Base-by-base conservation (phyloP, 92 coral and sea anemone species). In the Epizoanthus stellaris region DNA sequence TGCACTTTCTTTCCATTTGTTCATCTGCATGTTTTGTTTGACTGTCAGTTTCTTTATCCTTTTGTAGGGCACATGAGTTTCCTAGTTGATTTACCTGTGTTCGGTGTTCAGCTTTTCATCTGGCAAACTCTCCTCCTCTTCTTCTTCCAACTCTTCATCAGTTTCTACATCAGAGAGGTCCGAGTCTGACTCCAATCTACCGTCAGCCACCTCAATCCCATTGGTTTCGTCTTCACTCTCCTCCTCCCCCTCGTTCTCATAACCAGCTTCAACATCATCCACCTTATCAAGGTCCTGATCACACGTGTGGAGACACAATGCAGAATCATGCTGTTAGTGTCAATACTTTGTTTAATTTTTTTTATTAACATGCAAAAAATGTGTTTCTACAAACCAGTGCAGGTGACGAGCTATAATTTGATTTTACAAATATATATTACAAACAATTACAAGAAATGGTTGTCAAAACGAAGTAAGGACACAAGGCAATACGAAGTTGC, bases 271-370 rank as follows among this genome's bases (percentile, higher is more conserved):
- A 23, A 87, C 91, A 40, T 92, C 91, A 85, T 96, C 98, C 20
- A 96, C 93, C 25, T 80, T 91, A 15, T 96, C 98, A 23, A 96
- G 92, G 70, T 96, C 95, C 99, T 96, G 88, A 45, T 68, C 13
- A 16, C 2, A 56, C 15, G 0, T 11, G 14, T 9, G 71, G 40
- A 9, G 21, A 66, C 14, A 66, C 40, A 66, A 66, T 1, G 0
- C 21, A 66, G 30, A 66, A 66, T 16, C 11, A 21, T 21, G 34
- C 4, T 16, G 71, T 66, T 36, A 8, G 53, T 12, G 53, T 39
- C 38, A 40, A 34, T 45, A 30, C 21, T 16, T 39, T 11, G 5
- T n/a, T 17, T 6, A 20, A 14, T 2, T 13, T 7, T 1, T 34
- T 52, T 40, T 53, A 56, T 54, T 14, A 15, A 42, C 53, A 77